phyloP scores from a whole-genome alignment of 2,797 vertebrate genomes.

The Columba guinea region DNA sequence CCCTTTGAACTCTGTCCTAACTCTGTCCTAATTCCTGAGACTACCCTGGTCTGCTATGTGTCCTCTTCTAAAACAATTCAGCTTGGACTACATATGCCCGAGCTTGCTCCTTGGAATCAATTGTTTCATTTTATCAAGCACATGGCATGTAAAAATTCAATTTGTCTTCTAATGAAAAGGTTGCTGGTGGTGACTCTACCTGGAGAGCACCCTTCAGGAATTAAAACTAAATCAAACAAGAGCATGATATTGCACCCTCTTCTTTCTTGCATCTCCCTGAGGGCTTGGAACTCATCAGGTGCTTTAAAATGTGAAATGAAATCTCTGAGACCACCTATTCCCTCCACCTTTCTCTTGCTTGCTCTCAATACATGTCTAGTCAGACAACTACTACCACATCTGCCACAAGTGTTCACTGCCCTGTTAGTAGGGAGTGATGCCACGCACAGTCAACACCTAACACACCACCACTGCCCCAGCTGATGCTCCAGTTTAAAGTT shows the following conservation, averaged over 20 bases:
- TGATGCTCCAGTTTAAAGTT: not conserved
- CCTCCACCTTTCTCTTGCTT: not conserved
- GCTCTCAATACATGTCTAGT: not conserved
- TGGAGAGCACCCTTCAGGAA: not conserved
- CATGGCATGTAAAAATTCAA: not conserved
- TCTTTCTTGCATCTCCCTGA: not conserved
- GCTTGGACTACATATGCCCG: not conserved
- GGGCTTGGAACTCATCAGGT: not conserved
- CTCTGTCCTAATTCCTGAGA: not conserved
- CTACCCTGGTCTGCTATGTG: not conserved
- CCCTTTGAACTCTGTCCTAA: constrained; percentile 16
- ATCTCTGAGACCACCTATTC: not conserved
- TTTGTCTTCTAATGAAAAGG: not conserved
- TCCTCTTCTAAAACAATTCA: not conserved
- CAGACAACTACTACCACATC: not conserved
- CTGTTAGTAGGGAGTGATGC: not conserved
- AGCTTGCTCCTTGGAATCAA: not conserved
- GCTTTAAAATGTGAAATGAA: not conserved
- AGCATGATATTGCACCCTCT: not conserved
- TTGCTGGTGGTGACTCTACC: not conserved
- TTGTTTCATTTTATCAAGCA: not conserved
- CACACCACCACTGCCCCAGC: fast-evolving
- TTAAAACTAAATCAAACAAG: not conserved
- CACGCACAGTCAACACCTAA: not conserved
- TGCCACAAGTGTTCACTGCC: not conserved